Percentiles rank a stretch among this genome's conserved stretches.
Evolutionary conservation across 2,797 vertebrate species (phyloP).

Genomic region (Xiphophorus birchmanni): DNA sequence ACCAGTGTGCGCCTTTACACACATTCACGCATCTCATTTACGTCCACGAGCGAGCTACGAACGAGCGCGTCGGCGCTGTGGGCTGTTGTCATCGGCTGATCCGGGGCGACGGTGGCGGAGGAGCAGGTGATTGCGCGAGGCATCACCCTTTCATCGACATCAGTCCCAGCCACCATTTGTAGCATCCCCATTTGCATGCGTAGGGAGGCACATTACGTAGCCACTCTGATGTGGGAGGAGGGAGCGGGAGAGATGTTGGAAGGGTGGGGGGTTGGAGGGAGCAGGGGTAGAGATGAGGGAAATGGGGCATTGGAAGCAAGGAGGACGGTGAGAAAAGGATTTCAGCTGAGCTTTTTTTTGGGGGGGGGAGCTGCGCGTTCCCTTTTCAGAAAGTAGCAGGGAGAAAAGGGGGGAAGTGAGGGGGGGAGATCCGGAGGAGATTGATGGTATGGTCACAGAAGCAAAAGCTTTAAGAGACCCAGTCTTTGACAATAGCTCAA

Average conservation of each 20-base stretch:
- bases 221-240: slow-evolving; percentile 81
- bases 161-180: slow-evolving; percentile 86
- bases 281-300: slow-evolving; percentile 78
- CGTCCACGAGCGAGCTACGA: slow-evolving; percentile 69
- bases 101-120: slow-evolving; percentile 67
- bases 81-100: slow-evolving; percentile 75
- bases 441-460: slow-evolving; percentile 72
- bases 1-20: slow-evolving; percentile 79
- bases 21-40: slow-evolving; percentile 77
- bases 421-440: slow-evolving; percentile 40
- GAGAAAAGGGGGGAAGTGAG: slow-evolving; percentile 2
- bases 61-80: slow-evolving; percentile 58
- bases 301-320: slow-evolving; percentile 78
- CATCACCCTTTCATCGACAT: slow-evolving; percentile 96
- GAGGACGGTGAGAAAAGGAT: slow-evolving; percentile 68
- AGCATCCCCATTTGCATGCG: slow-evolving; percentile 92
- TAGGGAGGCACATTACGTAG: slow-evolving; percentile 88
- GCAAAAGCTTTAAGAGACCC: slow-evolving; percentile 83
- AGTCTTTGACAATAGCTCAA: slow-evolving; percentile 90
- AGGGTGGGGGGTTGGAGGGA: slow-evolving; percentile 67
- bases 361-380: slow-evolving; percentile 55
- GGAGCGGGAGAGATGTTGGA: slow-evolving; percentile 76
- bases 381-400: slow-evolving; percentile 61
- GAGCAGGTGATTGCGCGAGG: slow-evolving; percentile 87
- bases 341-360: slow-evolving; percentile 50